Evolutionary conservation across 2,888 invertebrate species (phyloP).

Genomic region (Panzeria rudis): DNA sequence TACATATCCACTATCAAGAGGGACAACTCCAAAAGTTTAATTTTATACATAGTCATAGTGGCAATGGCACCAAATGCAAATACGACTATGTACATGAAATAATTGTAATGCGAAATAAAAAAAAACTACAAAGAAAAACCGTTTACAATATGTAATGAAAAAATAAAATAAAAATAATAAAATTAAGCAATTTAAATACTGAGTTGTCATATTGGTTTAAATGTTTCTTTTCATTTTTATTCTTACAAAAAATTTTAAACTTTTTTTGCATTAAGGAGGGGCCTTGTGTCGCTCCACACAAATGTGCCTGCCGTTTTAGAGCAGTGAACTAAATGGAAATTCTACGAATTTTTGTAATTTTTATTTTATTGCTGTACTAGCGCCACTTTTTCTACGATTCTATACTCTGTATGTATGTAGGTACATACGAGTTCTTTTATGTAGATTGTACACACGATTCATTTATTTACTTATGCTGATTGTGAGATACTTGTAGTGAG

Average conservation of each 20-base stretch:
- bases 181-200: slow-evolving; percentile 70
- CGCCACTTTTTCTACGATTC: slow-evolving; percentile 39
- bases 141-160: slow-evolving; percentile 19
- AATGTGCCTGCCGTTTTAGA: slow-evolving; percentile 38
- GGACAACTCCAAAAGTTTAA: slow-evolving; percentile 35
- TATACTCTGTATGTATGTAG: not conserved
- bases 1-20: not conserved
- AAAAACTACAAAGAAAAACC: slow-evolving; percentile 1
- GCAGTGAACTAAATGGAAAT: slow-evolving; percentile 38
- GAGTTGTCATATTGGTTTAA: slow-evolving; percentile 63
- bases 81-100: slow-evolving; percentile 31
- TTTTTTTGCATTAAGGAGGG: slow-evolving; percentile 19
- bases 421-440: not conserved
- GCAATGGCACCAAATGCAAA: slow-evolving; percentile 54
- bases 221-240: slow-evolving; percentile 35
- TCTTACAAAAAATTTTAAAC: not conserved
- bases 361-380: slow-evolving; percentile 3
- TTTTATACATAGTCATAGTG: slow-evolving; percentile 18
- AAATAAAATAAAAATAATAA: slow-evolving; percentile 39
- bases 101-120: slow-evolving; percentile 38
- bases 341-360: slow-evolving; percentile 6
- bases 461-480: slow-evolving; percentile 48
- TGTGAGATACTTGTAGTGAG: slow-evolving; percentile 37
- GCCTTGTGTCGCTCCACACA: slow-evolving; percentile 35
- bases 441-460: slow-evolving; percentile 24